Base-by-base conservation (phyloP, 2,888 invertebrate species). In the Noctua comes region DNA sequence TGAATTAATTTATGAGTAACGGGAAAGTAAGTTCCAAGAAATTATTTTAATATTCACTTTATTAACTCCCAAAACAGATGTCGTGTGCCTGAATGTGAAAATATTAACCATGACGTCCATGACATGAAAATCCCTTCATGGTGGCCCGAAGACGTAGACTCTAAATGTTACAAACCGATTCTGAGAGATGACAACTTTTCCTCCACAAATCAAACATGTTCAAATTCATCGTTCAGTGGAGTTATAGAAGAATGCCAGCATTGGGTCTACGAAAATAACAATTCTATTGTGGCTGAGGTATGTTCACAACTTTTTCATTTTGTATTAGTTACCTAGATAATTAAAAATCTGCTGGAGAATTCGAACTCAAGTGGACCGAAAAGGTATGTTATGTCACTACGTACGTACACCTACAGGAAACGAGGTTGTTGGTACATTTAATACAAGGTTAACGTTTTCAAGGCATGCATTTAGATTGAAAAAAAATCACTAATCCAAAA, bases 261-360 rank as follows among this genome's bases (percentile, higher is more conserved):
- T 71, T 96, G 95, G 95, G 88, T 95, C 62, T 96, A 95, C 76
- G 95, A 94, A 84, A 93, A 92, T 73, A 88, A 92, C 54, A 93
- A 96, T 88, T 95, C 95, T 4, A 93, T 95, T 36, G 92, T 95
- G 6, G 89, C 95, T 59, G 93, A 93, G 90, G 96, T 95, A 90
- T 24, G 65, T 77, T 36, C 1, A 3, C n/a, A 21, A 0, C 8
- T 24, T 72, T 36, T 59, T 0, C 3, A 40, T 13, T 77, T 54
- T 36, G 18, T 31, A 62, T 27, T 65, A 75, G 40, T 27, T 59
- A 4, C 11, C 21, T 57, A 40, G 36, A 40, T 40, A 21, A 6
- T 11, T 16, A 24, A 31, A 62, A 31, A 62, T 4, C 62, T 59
- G 27, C 27, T 27, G 18, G 27, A 62, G 8, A 18, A 62, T 31